A percentile compares a stretch with the other conserved stretches of the same genome.
phyloP scores from a whole-genome alignment of 1,140 invertebrate genomes.

The Marisa cornuarietis region DNA sequence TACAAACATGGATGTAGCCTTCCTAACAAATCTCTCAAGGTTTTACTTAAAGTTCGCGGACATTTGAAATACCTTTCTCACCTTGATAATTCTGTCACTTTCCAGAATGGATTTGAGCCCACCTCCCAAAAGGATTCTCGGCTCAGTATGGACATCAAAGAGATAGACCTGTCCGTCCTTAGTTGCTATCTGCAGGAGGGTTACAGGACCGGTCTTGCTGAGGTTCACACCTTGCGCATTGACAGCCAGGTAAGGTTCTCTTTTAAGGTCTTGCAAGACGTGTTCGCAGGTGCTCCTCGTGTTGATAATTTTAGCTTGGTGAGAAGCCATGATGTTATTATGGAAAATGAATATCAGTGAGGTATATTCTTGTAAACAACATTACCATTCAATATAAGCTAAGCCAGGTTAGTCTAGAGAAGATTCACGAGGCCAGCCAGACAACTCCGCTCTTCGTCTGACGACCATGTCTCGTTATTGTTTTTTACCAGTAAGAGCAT shows the following conservation, averaged over 20 bases:
- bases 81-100: slow-evolving; percentile 85
- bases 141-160: slow-evolving; percentile 85
- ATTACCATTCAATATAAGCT: too few relatives aligned
- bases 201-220: slow-evolving; percentile 76
- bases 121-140: slow-evolving; percentile 76
- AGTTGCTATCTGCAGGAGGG: slow-evolving; percentile 86
- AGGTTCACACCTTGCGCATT: slow-evolving; percentile 93
- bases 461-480: too few relatives aligned
- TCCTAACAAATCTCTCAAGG: neutral
- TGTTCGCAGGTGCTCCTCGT: neutral
- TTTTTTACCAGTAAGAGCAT: too few relatives aligned
- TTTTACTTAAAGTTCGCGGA: too few relatives aligned
- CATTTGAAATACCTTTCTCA: slow-evolving; percentile 60
- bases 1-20: too few relatives aligned
- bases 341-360: too few relatives aligned
- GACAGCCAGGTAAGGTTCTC: slow-evolving; percentile 75
- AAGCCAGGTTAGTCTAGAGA: too few relatives aligned
- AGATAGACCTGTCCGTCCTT: slow-evolving; percentile 74
- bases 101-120: slow-evolving; percentile 84
- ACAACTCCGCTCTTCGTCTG: too few relatives aligned
- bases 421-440: too few relatives aligned
- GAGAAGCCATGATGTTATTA: too few relatives aligned
- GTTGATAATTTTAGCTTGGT: neutral
- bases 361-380: too few relatives aligned
- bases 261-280: neutral